These are phyloP conservation scores for Diarsia brunnea DNA, from an alignment of 2,888 invertebrate species.

Conservation along the genomic window DNA sequence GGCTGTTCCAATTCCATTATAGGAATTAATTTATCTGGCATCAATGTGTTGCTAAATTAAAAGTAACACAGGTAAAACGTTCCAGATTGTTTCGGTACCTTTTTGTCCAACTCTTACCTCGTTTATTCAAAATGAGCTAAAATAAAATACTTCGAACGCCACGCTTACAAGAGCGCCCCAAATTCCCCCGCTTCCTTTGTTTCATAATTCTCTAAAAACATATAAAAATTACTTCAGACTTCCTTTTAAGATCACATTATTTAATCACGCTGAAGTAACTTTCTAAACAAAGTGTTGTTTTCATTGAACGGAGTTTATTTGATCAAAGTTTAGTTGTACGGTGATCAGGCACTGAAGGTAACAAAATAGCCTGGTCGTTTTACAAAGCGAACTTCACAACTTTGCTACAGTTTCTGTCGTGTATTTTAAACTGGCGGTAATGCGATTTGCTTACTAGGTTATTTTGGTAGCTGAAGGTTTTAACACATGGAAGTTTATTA, in stretches of 20 bases:
- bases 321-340: constrained; percentile 49
- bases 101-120: not conserved
- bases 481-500: not conserved
- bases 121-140: constrained; percentile 19
- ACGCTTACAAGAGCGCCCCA: constrained; percentile 8
- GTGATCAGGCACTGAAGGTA: constrained; percentile 44
- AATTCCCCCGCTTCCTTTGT: constrained; percentile 27
- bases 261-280: constrained; percentile 44
- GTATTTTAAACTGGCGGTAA: constrained; percentile 24
- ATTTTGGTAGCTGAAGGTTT: constrained; percentile 7
- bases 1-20: not conserved
- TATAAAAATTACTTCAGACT: constrained; percentile 35
- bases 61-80: not conserved
- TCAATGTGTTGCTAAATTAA: not conserved
- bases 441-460: constrained; percentile 18
- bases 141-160: constrained; percentile 10
- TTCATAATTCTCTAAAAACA: constrained; percentile 32
- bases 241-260: constrained; percentile 45
- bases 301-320: constrained; percentile 48
- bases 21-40: not conserved
- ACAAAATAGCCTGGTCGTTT: constrained; percentile 48
- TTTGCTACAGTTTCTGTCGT: constrained; percentile 31
- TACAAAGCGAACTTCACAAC: constrained; percentile 57
- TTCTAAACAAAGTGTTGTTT: constrained; percentile 51
- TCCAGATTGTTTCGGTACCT: not conserved